A percentile compares a stretch with the other conserved stretches of the same genome.
Evolutionary conservation across 2,888 invertebrate species (phyloP).

Genomic region (Chrysodeixis includens): DNA sequence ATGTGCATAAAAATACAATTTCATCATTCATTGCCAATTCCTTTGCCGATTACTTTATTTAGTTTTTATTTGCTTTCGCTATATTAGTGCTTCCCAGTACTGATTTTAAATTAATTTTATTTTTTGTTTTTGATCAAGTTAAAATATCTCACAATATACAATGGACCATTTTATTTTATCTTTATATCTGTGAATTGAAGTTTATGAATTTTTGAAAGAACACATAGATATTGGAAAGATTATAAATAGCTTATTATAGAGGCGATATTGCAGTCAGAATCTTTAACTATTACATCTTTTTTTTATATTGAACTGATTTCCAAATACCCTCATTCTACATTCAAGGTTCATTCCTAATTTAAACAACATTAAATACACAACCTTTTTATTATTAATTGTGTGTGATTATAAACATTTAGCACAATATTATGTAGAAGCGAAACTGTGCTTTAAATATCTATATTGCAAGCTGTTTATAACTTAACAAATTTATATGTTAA

Average conservation of each 20-base stretch:
- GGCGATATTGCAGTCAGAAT: neutral
- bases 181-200: neutral
- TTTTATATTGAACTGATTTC: neutral
- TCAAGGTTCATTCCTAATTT: conserved; percentile 25
- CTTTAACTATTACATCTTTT: neutral
- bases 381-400: conserved; percentile 40
- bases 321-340: conserved; percentile 20
- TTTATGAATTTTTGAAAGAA: neutral
- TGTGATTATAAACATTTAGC: conserved; percentile 7
- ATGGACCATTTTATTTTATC: neutral
- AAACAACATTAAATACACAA: conserved; percentile 43
- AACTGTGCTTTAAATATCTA: conserved; percentile 12
- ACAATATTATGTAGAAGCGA: conserved; percentile 23
- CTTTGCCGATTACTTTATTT: conserved; percentile 52
- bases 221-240: neutral
- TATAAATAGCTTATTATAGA: neutral
- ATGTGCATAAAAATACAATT: conserved; percentile 72
- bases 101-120: neutral
- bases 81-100: conserved; percentile 44
- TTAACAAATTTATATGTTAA: neutral
- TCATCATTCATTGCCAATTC: conserved; percentile 65
- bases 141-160: neutral
- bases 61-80: conserved; percentile 19
- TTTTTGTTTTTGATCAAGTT: too few relatives aligned
- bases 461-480: conserved; percentile 8